phyloP scores from a whole-genome alignment of 2,888 invertebrate genomes.

The Caenorhabditis sp. region DNA sequence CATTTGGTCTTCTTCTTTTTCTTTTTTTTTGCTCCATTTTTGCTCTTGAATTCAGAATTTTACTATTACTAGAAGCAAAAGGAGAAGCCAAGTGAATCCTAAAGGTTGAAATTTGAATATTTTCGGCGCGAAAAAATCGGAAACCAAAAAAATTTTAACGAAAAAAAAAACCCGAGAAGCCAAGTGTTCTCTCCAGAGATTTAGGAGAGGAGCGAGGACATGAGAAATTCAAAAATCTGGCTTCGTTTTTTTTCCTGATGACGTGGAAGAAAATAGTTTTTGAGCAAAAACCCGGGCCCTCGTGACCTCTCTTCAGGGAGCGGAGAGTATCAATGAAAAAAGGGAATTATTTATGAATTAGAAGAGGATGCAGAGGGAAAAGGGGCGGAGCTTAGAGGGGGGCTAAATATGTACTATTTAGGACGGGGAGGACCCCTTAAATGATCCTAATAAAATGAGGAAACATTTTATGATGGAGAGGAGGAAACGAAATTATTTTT shows the following conservation, averaged over 20 bases:
- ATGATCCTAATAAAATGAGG: no score
- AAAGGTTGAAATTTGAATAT: conserved; percentile 28
- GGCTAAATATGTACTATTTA: no score
- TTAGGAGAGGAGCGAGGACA: not conserved
- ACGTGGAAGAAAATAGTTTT: no score
- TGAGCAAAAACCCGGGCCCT: no score
- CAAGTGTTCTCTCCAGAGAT: conserved; percentile 30
- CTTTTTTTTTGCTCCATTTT: not conserved
- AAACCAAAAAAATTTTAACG: not conserved
- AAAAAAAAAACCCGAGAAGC: conserved; percentile 6
- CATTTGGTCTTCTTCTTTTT: conserved; percentile 28
- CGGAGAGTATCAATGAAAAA: not conserved
- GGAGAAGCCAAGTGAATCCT: no score
- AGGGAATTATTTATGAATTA: conserved; percentile 16
- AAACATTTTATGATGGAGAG: no score
- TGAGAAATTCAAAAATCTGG: conserved; percentile 16
- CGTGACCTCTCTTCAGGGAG: no score
- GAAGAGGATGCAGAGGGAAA: not conserved
- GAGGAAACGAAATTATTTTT: no score
- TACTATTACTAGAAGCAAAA: not conserved
- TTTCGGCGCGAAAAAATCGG: not conserved
- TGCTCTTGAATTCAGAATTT: conserved; percentile 6
- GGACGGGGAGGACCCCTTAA: no score
- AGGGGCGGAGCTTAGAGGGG: not conserved
- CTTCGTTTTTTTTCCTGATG: conserved; percentile 19